Percentiles rank a stretch among this genome's conserved stretches.
Conservation (phyloP, 2,888 invertebrate genomes). For the Caenorhabditis panamensis region DNA sequence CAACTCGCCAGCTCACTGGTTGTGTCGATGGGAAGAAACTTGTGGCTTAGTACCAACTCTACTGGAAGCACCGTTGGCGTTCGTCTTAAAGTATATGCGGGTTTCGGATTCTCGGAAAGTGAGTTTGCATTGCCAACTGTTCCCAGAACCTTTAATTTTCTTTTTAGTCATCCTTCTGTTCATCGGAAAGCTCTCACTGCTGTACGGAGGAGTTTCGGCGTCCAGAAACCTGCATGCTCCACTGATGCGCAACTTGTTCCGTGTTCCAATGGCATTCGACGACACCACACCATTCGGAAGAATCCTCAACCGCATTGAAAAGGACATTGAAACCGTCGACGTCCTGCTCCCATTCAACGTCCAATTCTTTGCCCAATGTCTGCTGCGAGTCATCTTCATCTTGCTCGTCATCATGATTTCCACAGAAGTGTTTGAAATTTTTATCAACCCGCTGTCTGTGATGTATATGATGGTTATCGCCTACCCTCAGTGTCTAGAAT, state of each 20-base stretch:
- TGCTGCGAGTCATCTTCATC: constrained; percentile 79
- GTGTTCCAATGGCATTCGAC: constrained; percentile 80
- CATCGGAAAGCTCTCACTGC: constrained; percentile 78
- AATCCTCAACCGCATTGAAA: constrained; percentile 79
- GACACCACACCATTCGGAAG: constrained; percentile 81
- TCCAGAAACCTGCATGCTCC: constrained; percentile 79
- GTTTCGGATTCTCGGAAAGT: constrained; percentile 79
- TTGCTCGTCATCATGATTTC: constrained; percentile 80
- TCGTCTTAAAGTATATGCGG: constrained; percentile 79
- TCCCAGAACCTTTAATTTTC: too few relatives aligned
- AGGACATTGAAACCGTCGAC: constrained; percentile 81
- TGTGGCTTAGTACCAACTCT: constrained; percentile 73
- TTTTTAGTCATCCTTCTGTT: constrained; percentile 76
- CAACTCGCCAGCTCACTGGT: constrained; percentile 72
- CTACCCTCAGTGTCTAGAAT: constrained; percentile 84
- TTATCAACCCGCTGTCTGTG: constrained; percentile 75
- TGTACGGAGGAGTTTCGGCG: constrained; percentile 79
- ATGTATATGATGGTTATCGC: constrained; percentile 83
- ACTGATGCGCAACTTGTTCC: constrained; percentile 77
- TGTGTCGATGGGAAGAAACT: constrained; percentile 78
- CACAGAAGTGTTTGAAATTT: constrained; percentile 80
- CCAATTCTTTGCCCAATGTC: constrained; percentile 79
- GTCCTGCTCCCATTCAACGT: constrained; percentile 79
- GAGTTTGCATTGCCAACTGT: not conserved
- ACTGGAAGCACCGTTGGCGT: constrained; percentile 65